Conservation (phyloP, 2,113 vertebrate genomes). For the Uria aalge region DNA sequence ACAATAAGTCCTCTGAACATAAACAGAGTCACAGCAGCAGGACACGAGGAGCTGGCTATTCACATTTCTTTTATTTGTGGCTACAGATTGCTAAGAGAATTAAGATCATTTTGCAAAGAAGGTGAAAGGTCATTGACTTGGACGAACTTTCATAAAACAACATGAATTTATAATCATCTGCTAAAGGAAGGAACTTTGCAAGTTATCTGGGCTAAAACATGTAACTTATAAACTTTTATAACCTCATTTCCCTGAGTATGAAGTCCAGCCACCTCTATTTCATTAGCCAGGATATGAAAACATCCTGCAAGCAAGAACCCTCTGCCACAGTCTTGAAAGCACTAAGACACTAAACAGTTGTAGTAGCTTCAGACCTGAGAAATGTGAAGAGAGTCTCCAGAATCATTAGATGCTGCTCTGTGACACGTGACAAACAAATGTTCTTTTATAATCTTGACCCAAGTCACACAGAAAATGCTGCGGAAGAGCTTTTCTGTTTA, state of each 20-base stretch:
- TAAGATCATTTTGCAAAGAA: background rate
- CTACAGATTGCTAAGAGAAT: background rate
- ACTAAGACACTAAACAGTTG: background rate
- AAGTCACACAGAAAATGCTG: background rate
- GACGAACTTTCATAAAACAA: background rate
- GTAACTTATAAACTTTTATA: conserved; percentile 7
- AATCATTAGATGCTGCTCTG: background rate
- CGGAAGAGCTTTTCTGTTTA: background rate
- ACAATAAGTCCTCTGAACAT: background rate
- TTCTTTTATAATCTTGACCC: background rate
- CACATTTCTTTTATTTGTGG: background rate
- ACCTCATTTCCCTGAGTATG: background rate
- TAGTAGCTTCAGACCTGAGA: background rate
- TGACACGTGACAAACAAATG: background rate
- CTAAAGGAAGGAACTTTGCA: background rate
- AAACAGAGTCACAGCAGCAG: background rate
- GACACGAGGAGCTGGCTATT: background rate
- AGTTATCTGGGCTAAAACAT: background rate
- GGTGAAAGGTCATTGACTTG: background rate
- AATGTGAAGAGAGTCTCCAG: background rate
- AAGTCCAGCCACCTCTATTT: background rate
- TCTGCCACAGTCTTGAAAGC: background rate
- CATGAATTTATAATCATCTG: background rate
- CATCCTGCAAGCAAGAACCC: background rate
- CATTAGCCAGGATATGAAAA: background rate